These are phyloP conservation scores for Aricia artaxerxes DNA, from an alignment of 2,888 invertebrate genomes.

Conservation along the genomic window DNA sequence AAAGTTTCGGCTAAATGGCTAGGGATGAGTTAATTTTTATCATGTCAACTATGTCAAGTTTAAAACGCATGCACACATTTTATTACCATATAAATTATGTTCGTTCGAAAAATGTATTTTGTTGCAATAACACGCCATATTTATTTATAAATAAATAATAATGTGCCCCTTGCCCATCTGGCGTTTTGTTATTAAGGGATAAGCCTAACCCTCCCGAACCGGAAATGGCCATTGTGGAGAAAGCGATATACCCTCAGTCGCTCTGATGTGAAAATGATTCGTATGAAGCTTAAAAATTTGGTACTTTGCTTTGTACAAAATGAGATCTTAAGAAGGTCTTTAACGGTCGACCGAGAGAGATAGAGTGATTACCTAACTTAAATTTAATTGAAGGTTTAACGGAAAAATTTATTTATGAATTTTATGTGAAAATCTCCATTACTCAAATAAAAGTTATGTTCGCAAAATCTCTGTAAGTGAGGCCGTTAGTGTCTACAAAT, in stretches of 20 bases:
- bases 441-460: too few species aligned
- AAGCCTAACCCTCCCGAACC: constrained; percentile 3
- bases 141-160: constrained; percentile 2
- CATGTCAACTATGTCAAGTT: too few species aligned
- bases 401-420: too few species aligned
- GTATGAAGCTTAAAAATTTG: not conserved
- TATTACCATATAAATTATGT: not conserved
- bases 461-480: too few species aligned
- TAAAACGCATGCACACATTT: not conserved
- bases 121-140: constrained; percentile 7
- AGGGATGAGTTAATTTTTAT: too few species aligned
- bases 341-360: too few species aligned
- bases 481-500: too few species aligned
- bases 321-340: too few species aligned
- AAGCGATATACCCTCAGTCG: not conserved
- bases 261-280: constrained; percentile 4
- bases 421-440: too few species aligned
- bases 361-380: too few species aligned
- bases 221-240: not conserved
- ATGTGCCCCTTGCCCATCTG: constrained; percentile 26
- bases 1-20: too few species aligned
- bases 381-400: too few species aligned
- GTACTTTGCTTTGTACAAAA: not conserved
- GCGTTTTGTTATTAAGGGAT: constrained; percentile 18
- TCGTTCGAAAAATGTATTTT: not conserved